phyloP scores from a whole-genome alignment of 2,888 invertebrate species.

The Sinohyriopsis cumingii region DNA sequence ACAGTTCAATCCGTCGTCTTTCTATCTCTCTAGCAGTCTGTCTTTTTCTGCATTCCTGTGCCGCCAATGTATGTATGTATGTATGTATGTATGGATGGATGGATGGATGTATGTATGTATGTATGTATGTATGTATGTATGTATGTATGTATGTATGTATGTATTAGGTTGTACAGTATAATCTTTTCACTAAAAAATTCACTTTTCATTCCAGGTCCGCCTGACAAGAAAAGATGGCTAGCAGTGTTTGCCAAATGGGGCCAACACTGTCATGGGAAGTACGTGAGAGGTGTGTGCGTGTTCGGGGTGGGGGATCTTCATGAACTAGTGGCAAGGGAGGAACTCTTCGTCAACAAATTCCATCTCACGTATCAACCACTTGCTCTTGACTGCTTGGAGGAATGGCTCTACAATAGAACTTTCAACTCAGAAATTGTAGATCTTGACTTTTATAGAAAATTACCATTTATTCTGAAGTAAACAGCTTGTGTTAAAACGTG shows the following conservation, averaged over 20 bases:
- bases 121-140: slow-evolving; percentile 1
- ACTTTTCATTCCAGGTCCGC: slow-evolving; percentile 31
- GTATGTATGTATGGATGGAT: background rate
- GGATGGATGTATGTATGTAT: background rate
- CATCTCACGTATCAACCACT: slow-evolving; percentile 56
- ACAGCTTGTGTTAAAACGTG: background rate
- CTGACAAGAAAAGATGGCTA: slow-evolving; percentile 56
- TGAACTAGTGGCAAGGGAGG: slow-evolving; percentile 45
- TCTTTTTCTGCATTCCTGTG: no score
- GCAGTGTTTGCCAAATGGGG: slow-evolving; percentile 64
- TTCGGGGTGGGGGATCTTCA: slow-evolving; percentile 61
- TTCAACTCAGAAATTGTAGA: slow-evolving; percentile 8
- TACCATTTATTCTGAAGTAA: slow-evolving; percentile 27
- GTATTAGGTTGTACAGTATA: no score
- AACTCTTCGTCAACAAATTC: slow-evolving; percentile 67
- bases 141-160: background rate
- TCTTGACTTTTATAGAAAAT: slow-evolving; percentile 26
- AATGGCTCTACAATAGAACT: slow-evolving; percentile 57
- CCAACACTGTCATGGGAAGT: slow-evolving; percentile 53
- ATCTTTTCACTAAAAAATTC: background rate
- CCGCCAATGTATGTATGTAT: background rate
- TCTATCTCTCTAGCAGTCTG: no score
- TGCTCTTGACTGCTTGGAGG: slow-evolving; percentile 64
- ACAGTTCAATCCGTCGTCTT: no score
- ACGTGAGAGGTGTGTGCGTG: slow-evolving; percentile 63